Base-by-base conservation (phyloP, 2,888 invertebrate species). In the Stratiomys singularior region DNA sequence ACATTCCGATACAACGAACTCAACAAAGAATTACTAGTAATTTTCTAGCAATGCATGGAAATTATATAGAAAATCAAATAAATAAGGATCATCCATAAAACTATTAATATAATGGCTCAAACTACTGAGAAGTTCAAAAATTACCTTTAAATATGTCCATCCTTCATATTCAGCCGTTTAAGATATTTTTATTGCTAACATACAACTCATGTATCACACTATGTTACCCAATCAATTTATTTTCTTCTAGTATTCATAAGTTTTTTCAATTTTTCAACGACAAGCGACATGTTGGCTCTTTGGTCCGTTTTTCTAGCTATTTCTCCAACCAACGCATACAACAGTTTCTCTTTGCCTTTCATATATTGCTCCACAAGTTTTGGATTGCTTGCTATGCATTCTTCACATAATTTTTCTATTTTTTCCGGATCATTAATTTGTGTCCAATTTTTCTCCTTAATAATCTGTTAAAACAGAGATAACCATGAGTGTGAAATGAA, bases 341-440 rank as follows among this genome's bases (percentile, higher is more conserved):
- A 89, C 9, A 92, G 89, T 87, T 93, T 93, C 0, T 85, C 85
- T 86, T 94, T 94, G 4, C 95, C 95, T 11, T 87, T 87, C 84
- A 89, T 91, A 83, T 92, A 94, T 81, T 91, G 89, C 80, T 89
- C 87, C 0, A 93, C 93, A 76, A 92, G 84, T 84, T 93, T 91
- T 13, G 90, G 88, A 86, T 94, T 93, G 79, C 90, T 89, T 15
- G 90, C 84, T 37, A 95, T 85, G 0, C 93, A 89, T 81, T 89
- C 86, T 72, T 85, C 82, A 84, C 95, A 95, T 58, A 91, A 85
- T 80, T 88, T 86, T 74, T 86, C 87, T 79, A 96, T 90, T 84
- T 89, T 88, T 7, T 85, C 83, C 79, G 89, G 86, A 83, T 94
- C 90, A 58, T 87, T 90, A 79, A 94, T 91, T 85, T 93, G 89